A percentile compares a stretch with the other conserved stretches of the same genome.
Evolutionary conservation across 2,797 vertebrate species (phyloP).

Genomic region (Melanotaenia parkinsoni): DNA sequence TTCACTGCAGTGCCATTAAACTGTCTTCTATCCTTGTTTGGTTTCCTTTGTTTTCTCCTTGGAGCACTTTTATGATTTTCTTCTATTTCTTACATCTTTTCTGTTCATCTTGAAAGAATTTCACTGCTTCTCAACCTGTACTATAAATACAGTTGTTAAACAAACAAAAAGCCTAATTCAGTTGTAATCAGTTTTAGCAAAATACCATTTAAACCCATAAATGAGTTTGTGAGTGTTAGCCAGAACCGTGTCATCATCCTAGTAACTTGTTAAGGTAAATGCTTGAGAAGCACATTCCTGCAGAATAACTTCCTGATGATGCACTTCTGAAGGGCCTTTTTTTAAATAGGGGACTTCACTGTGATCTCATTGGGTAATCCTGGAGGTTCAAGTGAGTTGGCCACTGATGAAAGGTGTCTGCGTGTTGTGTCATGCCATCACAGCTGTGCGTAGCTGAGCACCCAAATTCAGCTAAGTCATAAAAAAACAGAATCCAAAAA

Average conservation of each 20-base stretch:
- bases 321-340: slow-evolving; percentile 46
- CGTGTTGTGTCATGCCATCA: slow-evolving; percentile 51
- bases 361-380: slow-evolving; percentile 46
- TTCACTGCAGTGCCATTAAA: slow-evolving; percentile 92
- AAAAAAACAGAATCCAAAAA: background rate
- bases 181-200: slow-evolving; percentile 8
- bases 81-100: slow-evolving; percentile 33
- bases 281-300: slow-evolving; percentile 61
- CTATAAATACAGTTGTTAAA: slow-evolving; percentile 16
- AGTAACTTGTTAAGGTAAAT: slow-evolving; percentile 26
- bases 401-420: slow-evolving; percentile 47
- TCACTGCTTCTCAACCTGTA: slow-evolving; percentile 6
- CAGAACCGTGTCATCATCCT: slow-evolving; percentile 28
- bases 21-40: slow-evolving; percentile 83
- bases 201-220: background rate
- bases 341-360: slow-evolving; percentile 52
- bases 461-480: background rate
- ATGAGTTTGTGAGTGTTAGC: slow-evolving; percentile 18
- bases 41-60: slow-evolving; percentile 71
- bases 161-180: background rate
- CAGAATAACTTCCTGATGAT: slow-evolving; percentile 47
- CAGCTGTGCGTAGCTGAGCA: background rate
- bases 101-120: slow-evolving; percentile 27
- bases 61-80: slow-evolving; percentile 59
- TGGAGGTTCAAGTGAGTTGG: slow-evolving; percentile 38